phyloP scores from a whole-genome alignment of 2,888 invertebrate genomes.

The Epinotia demarniana region DNA sequence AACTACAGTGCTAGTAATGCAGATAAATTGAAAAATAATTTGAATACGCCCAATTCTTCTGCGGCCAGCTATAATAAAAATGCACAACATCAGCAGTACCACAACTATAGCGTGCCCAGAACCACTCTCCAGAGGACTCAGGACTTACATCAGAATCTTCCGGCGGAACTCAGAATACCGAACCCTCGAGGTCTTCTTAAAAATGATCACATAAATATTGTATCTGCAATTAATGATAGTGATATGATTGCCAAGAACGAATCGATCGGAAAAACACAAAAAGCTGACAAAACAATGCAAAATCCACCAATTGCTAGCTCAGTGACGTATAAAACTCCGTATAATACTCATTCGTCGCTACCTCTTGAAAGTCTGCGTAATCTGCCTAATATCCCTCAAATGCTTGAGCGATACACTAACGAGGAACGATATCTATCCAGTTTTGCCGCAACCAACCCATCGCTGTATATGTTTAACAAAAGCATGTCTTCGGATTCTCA shows the following conservation, averaged over 20 bases:
- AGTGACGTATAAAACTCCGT: constrained; percentile 75
- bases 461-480: constrained; percentile 85
- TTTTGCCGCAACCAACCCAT: constrained; percentile 72
- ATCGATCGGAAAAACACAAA: constrained; percentile 65
- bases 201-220: constrained; percentile 63
- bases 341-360: constrained; percentile 69
- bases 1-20: constrained; percentile 63
- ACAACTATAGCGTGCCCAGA: constrained; percentile 66
- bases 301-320: constrained; percentile 71
- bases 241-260: constrained; percentile 67
- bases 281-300: constrained; percentile 71
- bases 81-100: constrained; percentile 71
- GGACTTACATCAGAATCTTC: constrained; percentile 69
- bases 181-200: constrained; percentile 73
- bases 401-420: constrained; percentile 84
- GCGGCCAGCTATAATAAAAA: constrained; percentile 73
- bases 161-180: constrained; percentile 75
- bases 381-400: constrained; percentile 85
- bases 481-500: constrained; percentile 72
- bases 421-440: constrained; percentile 84
- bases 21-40: constrained; percentile 69
- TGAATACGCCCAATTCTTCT: constrained; percentile 57
- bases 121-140: constrained; percentile 65
- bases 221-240: constrained; percentile 59
- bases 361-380: constrained; percentile 83